These are phyloP conservation scores for Lordiphosa clarofinis DNA, from an alignment of 1,140 invertebrate genomes.

Conservation along the genomic window DNA sequence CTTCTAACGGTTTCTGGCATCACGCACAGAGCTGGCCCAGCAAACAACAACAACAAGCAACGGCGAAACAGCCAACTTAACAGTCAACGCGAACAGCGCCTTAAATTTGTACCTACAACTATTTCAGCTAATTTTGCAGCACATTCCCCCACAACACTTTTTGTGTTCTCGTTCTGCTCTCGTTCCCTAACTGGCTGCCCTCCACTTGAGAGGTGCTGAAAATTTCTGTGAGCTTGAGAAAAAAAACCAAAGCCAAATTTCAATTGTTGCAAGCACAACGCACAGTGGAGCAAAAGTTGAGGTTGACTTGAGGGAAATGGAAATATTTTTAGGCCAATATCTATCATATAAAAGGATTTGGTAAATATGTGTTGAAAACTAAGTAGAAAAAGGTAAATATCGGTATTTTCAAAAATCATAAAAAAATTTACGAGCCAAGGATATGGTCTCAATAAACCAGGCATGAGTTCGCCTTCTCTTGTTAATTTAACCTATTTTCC, in stretches of 20 bases:
- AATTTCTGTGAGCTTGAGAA: conserved; percentile 39
- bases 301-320: neutral
- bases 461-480: no score
- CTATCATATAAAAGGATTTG: no score
- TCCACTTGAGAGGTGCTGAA: conserved; percentile 58
- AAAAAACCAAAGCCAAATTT: conserved; percentile 35
- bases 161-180: conserved; percentile 21
- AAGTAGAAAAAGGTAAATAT: no score
- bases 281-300: conserved; percentile 9
- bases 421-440: no score
- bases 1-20: conserved; percentile 66
- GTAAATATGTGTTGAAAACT: no score
- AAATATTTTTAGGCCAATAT: no score
- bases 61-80: conserved; percentile 17
- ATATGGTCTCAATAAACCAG: no score
- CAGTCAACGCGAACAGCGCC: conserved; percentile 39
- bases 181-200: conserved; percentile 1
- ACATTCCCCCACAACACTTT: conserved; percentile 64
- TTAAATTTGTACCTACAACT: conserved; percentile 77
- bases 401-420: no score
- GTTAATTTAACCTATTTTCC: no score
- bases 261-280: conserved; percentile 22
- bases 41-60: conserved; percentile 22
- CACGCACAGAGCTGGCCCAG: conserved; percentile 42
- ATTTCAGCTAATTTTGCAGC: conserved; percentile 72